Evolutionary conservation across 2,113 vertebrate genomes (phyloP).

Genomic region (Megaptera novaeangliae): DNA sequence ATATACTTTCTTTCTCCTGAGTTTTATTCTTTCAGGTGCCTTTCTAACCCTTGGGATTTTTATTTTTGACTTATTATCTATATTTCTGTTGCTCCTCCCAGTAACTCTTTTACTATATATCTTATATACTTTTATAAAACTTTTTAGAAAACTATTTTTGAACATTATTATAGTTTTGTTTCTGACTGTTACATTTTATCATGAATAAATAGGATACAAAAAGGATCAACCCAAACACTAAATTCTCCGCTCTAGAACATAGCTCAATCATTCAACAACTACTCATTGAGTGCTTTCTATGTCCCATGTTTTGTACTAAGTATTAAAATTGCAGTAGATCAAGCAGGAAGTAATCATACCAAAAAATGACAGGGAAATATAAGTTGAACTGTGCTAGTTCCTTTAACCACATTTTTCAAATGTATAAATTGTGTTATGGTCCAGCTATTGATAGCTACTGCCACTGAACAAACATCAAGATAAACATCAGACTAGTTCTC

Average conservation of each 20-base stretch:
- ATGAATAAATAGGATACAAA: not conserved
- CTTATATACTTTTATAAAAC: not conserved
- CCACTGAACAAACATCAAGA: not conserved
- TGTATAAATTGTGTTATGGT: not conserved
- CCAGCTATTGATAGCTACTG: not conserved
- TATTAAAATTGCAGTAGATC: not conserved
- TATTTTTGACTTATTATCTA: not conserved
- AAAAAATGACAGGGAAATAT: not conserved
- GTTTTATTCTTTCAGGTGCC: not conserved
- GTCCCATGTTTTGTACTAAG: not conserved
- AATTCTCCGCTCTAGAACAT: not conserved
- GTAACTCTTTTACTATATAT: not conserved
- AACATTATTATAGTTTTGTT: not conserved
- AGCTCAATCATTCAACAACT: not conserved
- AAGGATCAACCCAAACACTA: not conserved
- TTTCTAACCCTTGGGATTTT: not conserved
- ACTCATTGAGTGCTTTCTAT: not conserved
- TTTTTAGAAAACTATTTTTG: not conserved
- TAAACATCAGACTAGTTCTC: not conserved
- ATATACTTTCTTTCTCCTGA: not conserved
- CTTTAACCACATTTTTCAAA: not conserved
- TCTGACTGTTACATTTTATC: not conserved
- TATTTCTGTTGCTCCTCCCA: not conserved
- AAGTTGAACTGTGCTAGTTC: not conserved
- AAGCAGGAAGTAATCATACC: not conserved